Evolutionary conservation across 2,797 vertebrate species (phyloP), one percentile per base, ranked within the genome.

Genomic region (Dromococcyx pavoninus): DNA sequence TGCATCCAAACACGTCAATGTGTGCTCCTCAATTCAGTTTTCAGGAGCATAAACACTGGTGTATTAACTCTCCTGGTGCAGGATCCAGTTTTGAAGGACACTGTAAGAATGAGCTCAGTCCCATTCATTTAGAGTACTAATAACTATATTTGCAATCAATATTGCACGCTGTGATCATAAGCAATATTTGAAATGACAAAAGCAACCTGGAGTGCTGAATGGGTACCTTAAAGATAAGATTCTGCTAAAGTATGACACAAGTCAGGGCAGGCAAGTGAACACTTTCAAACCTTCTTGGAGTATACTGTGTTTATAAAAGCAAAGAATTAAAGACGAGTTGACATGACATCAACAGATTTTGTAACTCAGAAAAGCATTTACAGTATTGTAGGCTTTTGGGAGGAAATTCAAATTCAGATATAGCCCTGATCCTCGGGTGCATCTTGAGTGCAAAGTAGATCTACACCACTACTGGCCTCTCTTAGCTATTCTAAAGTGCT

Each of bases 301-400:
- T 60, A 60, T 13, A 53, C 8, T 92, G 30, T 10, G 15, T 73
- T 92, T 89, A 88, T 66, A 92, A 74, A 67, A 91, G 91, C 60
- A 94, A 89, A 89, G 33, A 91, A 79, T 92, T 88, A 77, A 84
- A 91, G 41, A 37, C 46, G 32, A 73, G 57, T 67, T 86, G 85
- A 48, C n/a, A 46, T 41, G 23, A 73, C 62, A 70, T 60, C 58
- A 50, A 39, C 33, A 66, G 43, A 15, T 76, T 84, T 84, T 86
- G 60, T 88, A 30, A 53, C 66, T 92, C 51, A 71, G 39, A 76
- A 81, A 75, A 73, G 39, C 28, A 15, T 73, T 50, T 75, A 18
- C 17, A 25, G 46, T 12, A 30, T 28, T 75, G 32, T 32, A 75
- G 11, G 19, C 9, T 86, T 93, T 92, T 88, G 89, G 56, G 58